Conservation (phyloP, 2,797 vertebrate genomes). For the Anas georgica region DNA sequence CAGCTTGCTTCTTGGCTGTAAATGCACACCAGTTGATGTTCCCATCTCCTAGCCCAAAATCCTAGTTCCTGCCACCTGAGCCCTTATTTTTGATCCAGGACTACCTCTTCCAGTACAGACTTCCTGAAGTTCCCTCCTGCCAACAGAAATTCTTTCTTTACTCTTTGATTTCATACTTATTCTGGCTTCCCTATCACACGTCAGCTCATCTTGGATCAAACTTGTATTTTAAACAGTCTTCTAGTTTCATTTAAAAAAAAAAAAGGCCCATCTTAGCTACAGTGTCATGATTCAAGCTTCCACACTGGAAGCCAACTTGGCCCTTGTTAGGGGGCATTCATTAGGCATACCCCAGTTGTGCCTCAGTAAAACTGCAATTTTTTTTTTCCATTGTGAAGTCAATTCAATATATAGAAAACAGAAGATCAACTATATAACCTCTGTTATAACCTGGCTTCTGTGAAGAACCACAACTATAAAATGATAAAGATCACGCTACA, state of each 20-base stretch:
- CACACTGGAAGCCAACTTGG: not conserved
- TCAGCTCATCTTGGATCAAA: not conserved
- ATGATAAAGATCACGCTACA: not conserved
- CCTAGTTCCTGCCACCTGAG: slow-evolving; percentile 2
- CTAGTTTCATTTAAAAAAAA: not conserved
- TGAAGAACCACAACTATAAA: not conserved
- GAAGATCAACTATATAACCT: not conserved
- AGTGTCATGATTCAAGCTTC: not conserved
- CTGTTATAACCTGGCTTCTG: not conserved
- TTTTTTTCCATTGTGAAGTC: not conserved
- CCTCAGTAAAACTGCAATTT: not conserved
- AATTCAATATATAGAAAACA: not conserved
- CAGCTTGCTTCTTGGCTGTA: not conserved
- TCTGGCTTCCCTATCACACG: not conserved
- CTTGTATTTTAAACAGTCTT: not conserved
- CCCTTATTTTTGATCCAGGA: slow-evolving; percentile 18
- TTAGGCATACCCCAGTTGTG: not conserved
- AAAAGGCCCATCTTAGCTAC: not conserved
- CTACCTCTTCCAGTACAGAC: not conserved
- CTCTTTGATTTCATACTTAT: not conserved
- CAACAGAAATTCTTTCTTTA: not conserved
- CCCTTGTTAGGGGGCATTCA: not conserved
- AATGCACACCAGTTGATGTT: not conserved
- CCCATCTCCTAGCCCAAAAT: slow-evolving; percentile 1
- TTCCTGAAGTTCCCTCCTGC: not conserved